Conservation (phyloP, 2,888 invertebrate genomes). For the Polyommatus iphigenia region DNA sequence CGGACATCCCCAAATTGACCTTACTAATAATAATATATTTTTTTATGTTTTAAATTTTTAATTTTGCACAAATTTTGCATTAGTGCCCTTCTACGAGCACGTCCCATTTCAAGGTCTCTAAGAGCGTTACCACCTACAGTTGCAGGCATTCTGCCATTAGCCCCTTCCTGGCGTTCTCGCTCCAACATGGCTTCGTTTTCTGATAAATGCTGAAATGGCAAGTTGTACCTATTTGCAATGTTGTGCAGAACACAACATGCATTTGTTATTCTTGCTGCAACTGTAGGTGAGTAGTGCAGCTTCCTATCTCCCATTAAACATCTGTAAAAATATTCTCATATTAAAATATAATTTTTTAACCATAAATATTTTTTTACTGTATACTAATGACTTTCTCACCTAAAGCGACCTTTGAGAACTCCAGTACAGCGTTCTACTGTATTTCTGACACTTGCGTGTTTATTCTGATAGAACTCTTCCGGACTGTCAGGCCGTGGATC, state of each 20-base stretch:
- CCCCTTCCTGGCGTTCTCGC: not conserved
- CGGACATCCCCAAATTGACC: not conserved
- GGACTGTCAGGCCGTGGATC: not conserved
- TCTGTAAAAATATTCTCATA: not conserved
- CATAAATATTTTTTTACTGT: not conserved
- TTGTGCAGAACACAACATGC: slow-evolving; percentile 1
- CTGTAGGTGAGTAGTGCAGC: not conserved
- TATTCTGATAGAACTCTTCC: not conserved
- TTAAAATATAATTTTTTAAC: not conserved
- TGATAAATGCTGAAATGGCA: not conserved
- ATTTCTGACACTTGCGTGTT: not conserved
- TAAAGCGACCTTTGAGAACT: not conserved
- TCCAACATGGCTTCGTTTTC: not conserved
- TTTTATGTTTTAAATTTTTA: not conserved
- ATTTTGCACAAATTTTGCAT: not conserved
- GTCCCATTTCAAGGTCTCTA: not conserved
- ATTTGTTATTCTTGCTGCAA: not conserved
- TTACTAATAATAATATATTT: not conserved
- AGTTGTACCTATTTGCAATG: not conserved
- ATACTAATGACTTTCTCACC: not conserved
- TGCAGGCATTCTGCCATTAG: slow-evolving; percentile 1
- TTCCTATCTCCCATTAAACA: not conserved
- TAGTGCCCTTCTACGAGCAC: not conserved
- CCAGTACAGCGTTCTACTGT: not conserved
- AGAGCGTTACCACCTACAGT: not conserved